Percentiles rank a stretch among this genome's conserved stretches.
Conservation (phyloP, 2,888 invertebrate species). For the Cheiracanthium punctorium region DNA sequence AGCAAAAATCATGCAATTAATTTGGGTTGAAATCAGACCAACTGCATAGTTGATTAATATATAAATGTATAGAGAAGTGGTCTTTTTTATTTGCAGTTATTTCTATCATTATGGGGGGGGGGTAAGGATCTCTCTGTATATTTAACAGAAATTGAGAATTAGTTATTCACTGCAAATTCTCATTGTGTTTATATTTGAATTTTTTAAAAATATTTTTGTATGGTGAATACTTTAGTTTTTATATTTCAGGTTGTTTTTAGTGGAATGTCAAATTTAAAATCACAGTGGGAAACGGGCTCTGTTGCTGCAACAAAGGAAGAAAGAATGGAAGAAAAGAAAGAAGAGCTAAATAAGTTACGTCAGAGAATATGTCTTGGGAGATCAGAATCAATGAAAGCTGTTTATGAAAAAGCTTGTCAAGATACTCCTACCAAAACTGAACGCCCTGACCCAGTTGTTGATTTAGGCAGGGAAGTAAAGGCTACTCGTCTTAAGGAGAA, state of each 20-base stretch:
- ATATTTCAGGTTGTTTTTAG: slow-evolving; percentile 63
- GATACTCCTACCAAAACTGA: slow-evolving; percentile 79
- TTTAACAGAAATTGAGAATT: too few relatives aligned
- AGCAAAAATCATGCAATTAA: too few relatives aligned
- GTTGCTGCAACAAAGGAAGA: slow-evolving; percentile 65
- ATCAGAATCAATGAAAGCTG: slow-evolving; percentile 82
- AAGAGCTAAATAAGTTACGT: slow-evolving; percentile 90
- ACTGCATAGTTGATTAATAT: too few relatives aligned
- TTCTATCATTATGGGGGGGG: too few relatives aligned
- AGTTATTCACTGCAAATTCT: too few relatives aligned
- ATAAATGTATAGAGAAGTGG: too few relatives aligned
- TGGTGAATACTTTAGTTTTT: not conserved
- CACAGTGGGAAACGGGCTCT: slow-evolving; percentile 73
- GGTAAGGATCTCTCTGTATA: too few relatives aligned
- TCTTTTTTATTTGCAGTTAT: too few relatives aligned
- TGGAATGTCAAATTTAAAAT: slow-evolving; percentile 73
- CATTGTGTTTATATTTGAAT: too few relatives aligned
- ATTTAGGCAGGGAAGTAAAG: slow-evolving; percentile 68
- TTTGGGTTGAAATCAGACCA: too few relatives aligned
- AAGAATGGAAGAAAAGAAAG: slow-evolving; percentile 78
- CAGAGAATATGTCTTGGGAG: slow-evolving; percentile 81
- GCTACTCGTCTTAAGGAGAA: slow-evolving; percentile 73
- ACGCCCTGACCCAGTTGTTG: slow-evolving; percentile 78
- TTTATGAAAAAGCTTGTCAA: slow-evolving; percentile 90
- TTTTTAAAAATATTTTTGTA: not conserved